Evolutionary conservation across 2,113 vertebrate genomes (phyloP), one percentile per base, ranked within the genome.

Genomic region (Lanius collurio): DNA sequence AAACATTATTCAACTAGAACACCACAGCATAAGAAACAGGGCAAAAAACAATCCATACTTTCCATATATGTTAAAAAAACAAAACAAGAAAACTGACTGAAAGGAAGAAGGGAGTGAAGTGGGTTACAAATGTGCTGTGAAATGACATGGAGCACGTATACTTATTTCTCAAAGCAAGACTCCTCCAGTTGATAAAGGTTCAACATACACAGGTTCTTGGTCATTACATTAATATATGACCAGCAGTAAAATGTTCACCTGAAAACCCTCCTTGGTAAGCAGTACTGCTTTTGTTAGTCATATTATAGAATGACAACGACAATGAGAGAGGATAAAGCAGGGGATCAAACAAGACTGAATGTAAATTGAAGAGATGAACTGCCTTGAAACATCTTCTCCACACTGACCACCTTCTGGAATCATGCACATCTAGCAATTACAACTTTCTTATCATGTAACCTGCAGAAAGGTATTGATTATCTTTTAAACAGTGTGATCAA

Each of bases 71-170:
- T 73, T 56, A 39, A 88, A 75, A 79, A 83, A 77, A 37, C 4
- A 75, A 62, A 76, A 71, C 56, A 42, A 27, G 74, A 73, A 84
- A 87, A 53, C 39, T 70, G 53, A 81, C 79, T 77, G 50, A 94
- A 94, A 97, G 83, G 44, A 81, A 94, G 55, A 92, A 84, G 49
- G 49, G 86, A 88, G 86, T 79, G 91, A 95, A 87, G 76, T 20
- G 60, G 35, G 64, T 96, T 88, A 93, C 75, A 90, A 87, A 90
- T 62, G 91, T 10, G n/a, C 70, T 55, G 60, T 94, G 94, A 85
- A 93, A 94, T 90, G 95, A 87, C 59, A 97, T 89, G 87, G 83
- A 95, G 79, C 83, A 93, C 73, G 86, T 11, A 7, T 28, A 91
- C 37, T 78, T 60, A 30, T 41, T 82, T 56, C 62, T 59, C 60